phyloP scores from a whole-genome alignment of 1,140 invertebrate species.

The Atopsyche davidsoni region DNA sequence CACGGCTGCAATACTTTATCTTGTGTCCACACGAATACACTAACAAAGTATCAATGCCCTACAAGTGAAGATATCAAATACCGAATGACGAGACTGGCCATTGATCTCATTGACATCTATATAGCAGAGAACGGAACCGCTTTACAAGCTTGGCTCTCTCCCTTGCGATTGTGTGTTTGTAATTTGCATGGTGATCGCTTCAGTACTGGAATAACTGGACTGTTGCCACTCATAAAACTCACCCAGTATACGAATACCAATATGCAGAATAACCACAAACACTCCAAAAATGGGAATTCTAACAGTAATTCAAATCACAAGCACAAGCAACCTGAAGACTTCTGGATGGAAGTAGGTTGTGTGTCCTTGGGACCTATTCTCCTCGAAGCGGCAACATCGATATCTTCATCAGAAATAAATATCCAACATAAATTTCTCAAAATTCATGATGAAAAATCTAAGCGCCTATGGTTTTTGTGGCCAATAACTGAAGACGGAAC shows the following conservation, averaged over 20 bases:
- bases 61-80: conserved; percentile 91
- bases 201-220: conserved; percentile 80
- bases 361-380: conserved; percentile 83
- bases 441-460: conserved; percentile 81
- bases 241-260: conserved; percentile 44
- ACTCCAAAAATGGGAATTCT: conserved; percentile 40
- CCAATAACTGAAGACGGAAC: conserved; percentile 54
- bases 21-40: conserved; percentile 67
- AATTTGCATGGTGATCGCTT: conserved; percentile 90
- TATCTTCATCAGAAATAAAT: conserved; percentile 66
- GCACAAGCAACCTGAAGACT: conserved; percentile 49
- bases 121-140: conserved; percentile 84
- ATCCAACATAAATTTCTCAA: conserved; percentile 82
- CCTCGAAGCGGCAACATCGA: conserved; percentile 85
- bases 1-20: conserved; percentile 72
- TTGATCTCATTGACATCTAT: conserved; percentile 89
- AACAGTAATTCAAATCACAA: conserved; percentile 39
- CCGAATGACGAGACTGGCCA: conserved; percentile 80
- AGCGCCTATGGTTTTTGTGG: conserved; percentile 94
- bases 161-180: conserved; percentile 82
- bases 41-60: conserved; percentile 72
- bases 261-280: conserved; percentile 41
- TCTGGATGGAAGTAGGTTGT: conserved; percentile 92
- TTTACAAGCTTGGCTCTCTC: conserved; percentile 82
- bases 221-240: conserved; percentile 65